phyloP scores from a whole-genome alignment of 2,113 vertebrate genomes.

The Pongo pygmaeus region DNA sequence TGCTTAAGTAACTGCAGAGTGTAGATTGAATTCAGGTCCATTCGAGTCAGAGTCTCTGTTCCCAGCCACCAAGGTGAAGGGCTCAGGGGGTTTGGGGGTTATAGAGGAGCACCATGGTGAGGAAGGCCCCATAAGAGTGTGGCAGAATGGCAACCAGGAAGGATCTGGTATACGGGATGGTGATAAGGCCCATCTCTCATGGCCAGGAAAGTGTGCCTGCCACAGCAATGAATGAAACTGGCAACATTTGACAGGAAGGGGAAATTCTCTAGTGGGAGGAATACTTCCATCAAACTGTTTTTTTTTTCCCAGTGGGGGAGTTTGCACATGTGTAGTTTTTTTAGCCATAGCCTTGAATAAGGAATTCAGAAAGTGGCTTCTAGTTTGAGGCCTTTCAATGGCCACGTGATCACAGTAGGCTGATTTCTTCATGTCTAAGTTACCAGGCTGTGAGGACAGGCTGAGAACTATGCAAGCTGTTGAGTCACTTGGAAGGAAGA shows the following conservation, averaged over 20 bases:
- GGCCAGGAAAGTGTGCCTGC: not conserved
- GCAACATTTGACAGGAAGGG: not conserved
- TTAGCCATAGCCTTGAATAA: not conserved
- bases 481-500: not conserved
- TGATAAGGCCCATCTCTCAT: not conserved
- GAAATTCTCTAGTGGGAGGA: not conserved
- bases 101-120: not conserved
- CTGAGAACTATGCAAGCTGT: not conserved
- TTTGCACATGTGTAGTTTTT: not conserved
- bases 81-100: rapidly evolving
- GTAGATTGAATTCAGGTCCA: not conserved
- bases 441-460: not conserved
- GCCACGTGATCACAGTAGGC: not conserved
- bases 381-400: not conserved
- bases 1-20: not conserved
- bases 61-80: not conserved
- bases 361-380: not conserved
- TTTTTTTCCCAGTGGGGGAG: not conserved
- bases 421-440: not conserved
- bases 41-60: not conserved
- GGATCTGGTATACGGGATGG: rapidly evolving
- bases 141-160: rapidly evolving
- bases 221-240: not conserved
- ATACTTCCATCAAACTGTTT: not conserved
- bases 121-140: not conserved